Percentiles rank a stretch among this genome's conserved stretches.
Evolutionary conservation across 2,113 vertebrate genomes (phyloP).

Genomic region (Acrocephalus arundinaceus): DNA sequence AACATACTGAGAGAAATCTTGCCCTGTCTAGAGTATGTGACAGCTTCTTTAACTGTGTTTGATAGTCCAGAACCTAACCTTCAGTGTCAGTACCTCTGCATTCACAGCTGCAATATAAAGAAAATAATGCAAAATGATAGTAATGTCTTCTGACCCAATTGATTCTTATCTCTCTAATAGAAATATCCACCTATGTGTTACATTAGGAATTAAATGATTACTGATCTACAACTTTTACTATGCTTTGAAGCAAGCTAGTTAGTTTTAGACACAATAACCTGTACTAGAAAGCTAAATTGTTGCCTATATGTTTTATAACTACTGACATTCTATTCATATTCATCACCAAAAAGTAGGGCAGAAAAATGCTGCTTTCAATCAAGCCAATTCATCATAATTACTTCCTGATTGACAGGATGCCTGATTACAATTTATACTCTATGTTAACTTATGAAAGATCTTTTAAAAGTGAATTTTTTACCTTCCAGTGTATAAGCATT

Average conservation of each 20-base stretch:
- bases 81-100: not conserved
- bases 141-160: not conserved
- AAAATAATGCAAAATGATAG: not conserved
- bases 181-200: not conserved
- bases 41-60: not conserved
- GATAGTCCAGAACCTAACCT: not conserved
- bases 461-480: not conserved
- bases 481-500: not conserved
- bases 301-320: not conserved
- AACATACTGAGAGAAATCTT: not conserved
- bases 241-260: not conserved
- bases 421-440: not conserved
- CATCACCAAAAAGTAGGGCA: not conserved
- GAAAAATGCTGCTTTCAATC: not conserved
- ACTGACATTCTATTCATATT: not conserved
- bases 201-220: not conserved
- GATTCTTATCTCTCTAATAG: not conserved
- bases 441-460: not conserved
- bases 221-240: not conserved
- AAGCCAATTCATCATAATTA: constrained; percentile 5
- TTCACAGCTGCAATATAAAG: not conserved
- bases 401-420: constrained; percentile 13
- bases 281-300: not conserved
- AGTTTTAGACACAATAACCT: not conserved
- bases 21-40: not conserved